Base-by-base conservation (phyloP, 2,113 vertebrate species). In the Chaetops frenatus region DNA sequence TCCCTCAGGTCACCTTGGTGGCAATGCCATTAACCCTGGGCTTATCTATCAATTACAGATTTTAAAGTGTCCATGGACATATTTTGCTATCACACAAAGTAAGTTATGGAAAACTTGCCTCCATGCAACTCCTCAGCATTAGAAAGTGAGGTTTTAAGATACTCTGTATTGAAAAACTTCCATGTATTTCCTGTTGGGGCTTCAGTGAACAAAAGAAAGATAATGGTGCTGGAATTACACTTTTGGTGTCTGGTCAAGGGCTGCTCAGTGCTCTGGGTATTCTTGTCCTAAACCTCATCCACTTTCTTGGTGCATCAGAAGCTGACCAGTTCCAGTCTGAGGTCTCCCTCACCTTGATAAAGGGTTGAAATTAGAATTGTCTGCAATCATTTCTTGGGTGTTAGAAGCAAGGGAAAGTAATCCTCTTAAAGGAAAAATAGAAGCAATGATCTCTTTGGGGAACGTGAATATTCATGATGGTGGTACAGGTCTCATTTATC, bases 1-100 rank as follows among this genome's bases (percentile, higher is more conserved):
- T 81, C 77, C 92, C 79, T 84, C 42, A 27, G 94, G 79, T 92
- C 79, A 74, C 71, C 58, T 90, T 70, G 72, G 86, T 96, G 92
- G 81, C 86, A 87, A 11, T 73, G 47, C 83, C 95, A 92, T 96
- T 96, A 95, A 94, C 87, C 87, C 73, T 54, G 78, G 38, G 56
- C 71, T 94, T 94, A 86, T 90, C 90, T 94, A 80, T 94, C 85
- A 90, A 61, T 81, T 94, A 90, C 85, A 93, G 65, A 71, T 94
- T 90, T 89, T n/a, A 22, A 93, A 81, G 70, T 54, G 38, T 85
- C 64, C 18, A 8, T 51, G 66, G 36, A 53, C 3, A 0, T 69
- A 33, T 70, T 87, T 88, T 91, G 36, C 72, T 88, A 28, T 81
- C 69, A n/a, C 44, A 74, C 35, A 48, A 84, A 78, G 7, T 44